Evolutionary conservation across 2,797 vertebrate genomes (phyloP), one percentile per base, ranked within the genome.

Genomic region (Anguilla megastoma): DNA sequence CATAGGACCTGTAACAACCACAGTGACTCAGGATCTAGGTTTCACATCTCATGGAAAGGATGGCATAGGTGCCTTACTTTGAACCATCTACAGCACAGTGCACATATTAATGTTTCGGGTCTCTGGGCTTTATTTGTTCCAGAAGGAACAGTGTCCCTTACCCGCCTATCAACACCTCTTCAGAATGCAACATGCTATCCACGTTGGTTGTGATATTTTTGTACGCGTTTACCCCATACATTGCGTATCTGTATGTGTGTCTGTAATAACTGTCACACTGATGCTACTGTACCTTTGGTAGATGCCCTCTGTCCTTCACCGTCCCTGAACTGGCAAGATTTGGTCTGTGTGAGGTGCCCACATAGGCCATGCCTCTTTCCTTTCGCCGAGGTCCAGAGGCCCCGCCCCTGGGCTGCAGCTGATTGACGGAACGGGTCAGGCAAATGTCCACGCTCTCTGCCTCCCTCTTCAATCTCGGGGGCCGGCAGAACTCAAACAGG

Each of bases 381-480:
- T 84, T 58, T 21, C 63, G 52, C 58, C 63, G 48, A 21, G 83
- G 93, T 91, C 88, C 94, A 90, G 60, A 95, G 88, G 0, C 87
- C 85, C 89, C 94, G 89, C 86, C 91, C 92, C 21, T 92, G 90
- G 66, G 92, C 80, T 50, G 91, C 89, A 10, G 89, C 91, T 0
- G 89, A 79, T 85, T 89, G 91, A 97, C 94, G 0, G 96, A 96
- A 24, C 95, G 95, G 0, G 94, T 96, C 58, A 96, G 76, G 89
- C 95, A 96, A 90, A 97, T 96, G 83, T 96, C 96, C 89, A 96
- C 95, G 0, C 96, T 95, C 88, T 96, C 96, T 88, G 96, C 96
- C 89, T 97, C 96, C 52, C 95, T 96, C 91, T 97, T 97, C 60
- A 96, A 92, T 30, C 93, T 94, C 0, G 93, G 85, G 3, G 95